Percentiles rank a stretch among this genome's conserved stretches.
Conservation (phyloP, 2,113 vertebrate genomes). For the Petromus typicus region DNA sequence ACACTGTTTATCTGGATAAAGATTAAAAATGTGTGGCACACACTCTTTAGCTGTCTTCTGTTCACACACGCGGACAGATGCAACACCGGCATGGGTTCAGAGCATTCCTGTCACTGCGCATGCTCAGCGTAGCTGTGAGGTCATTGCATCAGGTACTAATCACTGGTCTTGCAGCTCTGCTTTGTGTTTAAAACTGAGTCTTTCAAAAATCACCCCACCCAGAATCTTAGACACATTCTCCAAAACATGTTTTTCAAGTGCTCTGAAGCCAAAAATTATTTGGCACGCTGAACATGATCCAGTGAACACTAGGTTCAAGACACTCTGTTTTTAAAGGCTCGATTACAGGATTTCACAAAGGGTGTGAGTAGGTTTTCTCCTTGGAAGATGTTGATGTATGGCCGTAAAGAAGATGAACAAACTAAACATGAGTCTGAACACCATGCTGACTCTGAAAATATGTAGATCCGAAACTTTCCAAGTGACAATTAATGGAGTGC, state of each 20-base stretch:
- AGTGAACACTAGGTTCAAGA: slow-evolving; percentile 17
- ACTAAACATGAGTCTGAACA: not conserved
- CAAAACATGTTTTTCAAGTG: slow-evolving; percentile 79
- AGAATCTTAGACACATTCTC: slow-evolving; percentile 66
- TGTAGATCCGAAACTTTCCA: not conserved
- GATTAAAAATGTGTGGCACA: not conserved
- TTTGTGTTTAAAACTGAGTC: slow-evolving; percentile 72
- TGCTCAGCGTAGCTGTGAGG: slow-evolving; percentile 26
- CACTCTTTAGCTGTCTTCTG: not conserved
- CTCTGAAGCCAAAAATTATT: slow-evolving; percentile 54
- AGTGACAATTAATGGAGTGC: not conserved
- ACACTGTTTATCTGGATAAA: slow-evolving; percentile 36
- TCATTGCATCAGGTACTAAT: slow-evolving; percentile 43
- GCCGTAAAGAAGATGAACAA: not conserved
- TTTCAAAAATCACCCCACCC: slow-evolving; percentile 71
- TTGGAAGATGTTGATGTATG: not conserved
- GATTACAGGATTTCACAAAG: not conserved
- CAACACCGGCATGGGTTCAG: not conserved
- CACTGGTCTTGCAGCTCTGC: slow-evolving; percentile 56
- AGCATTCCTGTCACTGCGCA: not conserved
- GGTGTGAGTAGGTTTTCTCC: not conserved
- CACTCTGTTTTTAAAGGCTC: slow-evolving; percentile 42
- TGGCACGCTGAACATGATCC: slow-evolving; percentile 50
- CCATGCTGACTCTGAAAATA: not conserved
- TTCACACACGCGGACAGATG: not conserved